Conservation (phyloP, 2,113 vertebrate genomes). For the Gracilinanus agilis region DNA sequence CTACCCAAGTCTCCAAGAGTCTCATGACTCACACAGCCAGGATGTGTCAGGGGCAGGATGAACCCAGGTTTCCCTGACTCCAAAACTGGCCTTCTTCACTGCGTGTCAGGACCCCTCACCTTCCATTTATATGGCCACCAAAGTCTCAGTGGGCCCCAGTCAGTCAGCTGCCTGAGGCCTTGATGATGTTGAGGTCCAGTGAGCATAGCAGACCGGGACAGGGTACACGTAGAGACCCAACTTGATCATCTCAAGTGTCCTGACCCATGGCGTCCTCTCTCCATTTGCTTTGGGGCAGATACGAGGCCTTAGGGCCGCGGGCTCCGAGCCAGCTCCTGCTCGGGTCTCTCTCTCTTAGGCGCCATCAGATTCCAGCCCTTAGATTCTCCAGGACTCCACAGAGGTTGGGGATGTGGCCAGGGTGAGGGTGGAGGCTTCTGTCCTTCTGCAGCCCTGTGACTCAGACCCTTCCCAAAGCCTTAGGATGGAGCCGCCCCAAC, state of each 20-base stretch:
- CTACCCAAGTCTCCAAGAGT: not conserved
- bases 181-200: not conserved
- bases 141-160: not conserved
- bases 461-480: too few species aligned
- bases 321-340: not conserved
- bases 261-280: constrained; percentile 26
- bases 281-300: constrained; percentile 42
- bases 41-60: too few species aligned
- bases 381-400: not conserved
- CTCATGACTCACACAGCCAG: too few species aligned
- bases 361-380: not conserved
- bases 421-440: not conserved
- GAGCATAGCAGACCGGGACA: not conserved
- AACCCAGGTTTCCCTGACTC: not conserved
- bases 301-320: not conserved
- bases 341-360: not conserved
- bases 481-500: too few species aligned
- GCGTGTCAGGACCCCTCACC: not conserved
- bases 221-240: not conserved
- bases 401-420: not conserved
- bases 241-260: constrained; percentile 34
- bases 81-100: not conserved
- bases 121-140: not conserved
- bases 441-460: not conserved
- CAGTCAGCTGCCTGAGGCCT: not conserved